phyloP scores from a whole-genome alignment of 2,797 vertebrate genomes.

The Acanthiza pusilla region DNA sequence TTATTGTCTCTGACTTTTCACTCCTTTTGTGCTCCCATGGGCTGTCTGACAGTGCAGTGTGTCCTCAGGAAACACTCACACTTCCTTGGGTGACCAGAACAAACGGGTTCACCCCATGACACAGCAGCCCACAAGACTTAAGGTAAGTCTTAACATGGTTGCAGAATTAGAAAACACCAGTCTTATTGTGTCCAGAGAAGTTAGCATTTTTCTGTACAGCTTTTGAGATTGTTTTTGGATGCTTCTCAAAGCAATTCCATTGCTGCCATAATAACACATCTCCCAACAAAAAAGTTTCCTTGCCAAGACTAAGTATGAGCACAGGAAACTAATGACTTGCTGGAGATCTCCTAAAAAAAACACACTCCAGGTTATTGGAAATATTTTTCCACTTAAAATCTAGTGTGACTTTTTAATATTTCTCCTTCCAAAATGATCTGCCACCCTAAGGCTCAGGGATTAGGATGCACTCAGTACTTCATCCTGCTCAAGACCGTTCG shows the following conservation, averaged over 20 bases:
- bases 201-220: not conserved
- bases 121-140: not conserved
- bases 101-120: not conserved
- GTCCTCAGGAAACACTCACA: not conserved
- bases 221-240: slow-evolving; percentile 25
- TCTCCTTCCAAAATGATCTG: not conserved
- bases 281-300: not conserved
- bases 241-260: slow-evolving; percentile 29
- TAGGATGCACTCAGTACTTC: not conserved
- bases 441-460: not conserved
- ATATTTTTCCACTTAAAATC: not conserved
- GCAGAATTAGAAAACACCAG: not conserved
- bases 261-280: slow-evolving; percentile 25
- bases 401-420: not conserved
- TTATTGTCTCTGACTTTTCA: not conserved
- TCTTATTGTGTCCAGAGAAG: not conserved
- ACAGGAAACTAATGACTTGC: slow-evolving; percentile 14
- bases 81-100: not conserved
- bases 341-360: not conserved
- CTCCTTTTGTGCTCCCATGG: not conserved
- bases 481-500: not conserved
- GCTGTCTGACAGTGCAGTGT: not conserved
- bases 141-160: not conserved
- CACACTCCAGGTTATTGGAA: not conserved
- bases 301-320: not conserved